Percentiles rank a stretch among this genome's conserved stretches.
Evolutionary conservation across 2,888 invertebrate genomes (phyloP).

Genomic region (Cynaeus angustus): DNA sequence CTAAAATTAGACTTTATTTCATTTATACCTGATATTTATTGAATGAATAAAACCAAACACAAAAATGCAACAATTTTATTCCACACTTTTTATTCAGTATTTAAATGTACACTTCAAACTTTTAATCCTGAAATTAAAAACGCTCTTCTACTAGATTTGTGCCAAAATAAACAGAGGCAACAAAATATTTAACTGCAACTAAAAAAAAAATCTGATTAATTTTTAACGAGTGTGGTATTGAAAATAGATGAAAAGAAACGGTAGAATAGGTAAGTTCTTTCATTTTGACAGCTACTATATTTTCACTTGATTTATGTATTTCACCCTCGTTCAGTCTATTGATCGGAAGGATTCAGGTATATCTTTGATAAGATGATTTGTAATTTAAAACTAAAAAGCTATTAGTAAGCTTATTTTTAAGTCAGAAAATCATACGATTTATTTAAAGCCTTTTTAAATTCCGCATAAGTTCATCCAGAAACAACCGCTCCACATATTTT

Average conservation of each 20-base stretch:
- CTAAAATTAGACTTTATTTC: too few relatives aligned
- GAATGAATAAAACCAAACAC: too few relatives aligned
- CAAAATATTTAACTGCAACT: not conserved
- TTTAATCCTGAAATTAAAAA: too few relatives aligned
- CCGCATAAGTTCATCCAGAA: not conserved
- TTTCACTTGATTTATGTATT: conserved; percentile 29
- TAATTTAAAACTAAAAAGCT: too few relatives aligned
- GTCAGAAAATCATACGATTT: not conserved
- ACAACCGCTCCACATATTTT: not conserved
- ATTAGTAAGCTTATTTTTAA: too few relatives aligned
- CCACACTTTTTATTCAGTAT: too few relatives aligned
- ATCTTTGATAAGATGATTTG: not conserved
- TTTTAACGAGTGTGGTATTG: conserved; percentile 9
- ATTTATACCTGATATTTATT: too few relatives aligned
- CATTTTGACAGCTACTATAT: conserved; percentile 33
- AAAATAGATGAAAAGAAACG: conserved; percentile 9
- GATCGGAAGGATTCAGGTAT: not conserved
- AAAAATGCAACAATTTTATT: too few relatives aligned
- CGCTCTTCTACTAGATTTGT: too few relatives aligned
- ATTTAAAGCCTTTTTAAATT: not conserved
- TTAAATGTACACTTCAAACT: too few relatives aligned
- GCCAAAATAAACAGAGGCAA: too few relatives aligned
- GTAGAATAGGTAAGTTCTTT: conserved; percentile 18
- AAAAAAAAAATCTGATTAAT: conserved; percentile 5
- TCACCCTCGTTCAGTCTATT: conserved; percentile 7